Evolutionary conservation across 2,797 vertebrate species (phyloP).

Genomic region (Malacoctenus gilli): DNA sequence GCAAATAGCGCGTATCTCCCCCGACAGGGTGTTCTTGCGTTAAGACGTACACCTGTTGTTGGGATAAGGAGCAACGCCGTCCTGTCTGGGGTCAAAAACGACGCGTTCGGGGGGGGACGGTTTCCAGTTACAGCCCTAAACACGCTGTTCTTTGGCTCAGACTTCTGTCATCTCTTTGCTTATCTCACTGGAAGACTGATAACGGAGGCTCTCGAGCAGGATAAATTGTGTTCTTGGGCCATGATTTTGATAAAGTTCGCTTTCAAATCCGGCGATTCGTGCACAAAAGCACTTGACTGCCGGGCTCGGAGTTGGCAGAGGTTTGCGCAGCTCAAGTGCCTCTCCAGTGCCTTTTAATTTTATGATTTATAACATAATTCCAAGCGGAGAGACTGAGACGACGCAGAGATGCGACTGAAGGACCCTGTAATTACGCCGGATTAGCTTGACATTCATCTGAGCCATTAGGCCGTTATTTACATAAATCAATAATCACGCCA

Average conservation of each 20-base stretch:
- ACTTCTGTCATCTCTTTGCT: too few relatives aligned
- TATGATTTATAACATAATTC: slow-evolving; percentile 15
- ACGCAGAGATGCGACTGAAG: slow-evolving; percentile 12
- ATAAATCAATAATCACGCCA: slow-evolving; percentile 59
- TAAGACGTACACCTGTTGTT: slow-evolving; percentile 59
- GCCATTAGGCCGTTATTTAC: slow-evolving; percentile 47
- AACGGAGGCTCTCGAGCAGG: too few relatives aligned
- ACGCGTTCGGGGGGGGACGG: slow-evolving; percentile 31
- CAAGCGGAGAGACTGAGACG: not conserved
- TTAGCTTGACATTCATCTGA: slow-evolving; percentile 37
- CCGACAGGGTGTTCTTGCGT: slow-evolving; percentile 40
- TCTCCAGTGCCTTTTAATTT: slow-evolving; percentile 17
- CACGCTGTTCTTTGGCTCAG: too few relatives aligned
- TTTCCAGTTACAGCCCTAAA: too few relatives aligned
- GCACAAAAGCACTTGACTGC: slow-evolving; percentile 1
- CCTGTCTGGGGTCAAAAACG: slow-evolving; percentile 10
- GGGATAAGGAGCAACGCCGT: slow-evolving; percentile 16
- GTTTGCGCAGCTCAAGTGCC: slow-evolving; percentile 1
- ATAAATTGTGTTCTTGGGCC: too few relatives aligned
- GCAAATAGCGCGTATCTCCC: not conserved
- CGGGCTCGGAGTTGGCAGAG: not conserved
- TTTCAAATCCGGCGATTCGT: not conserved
- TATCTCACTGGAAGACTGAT: too few relatives aligned
- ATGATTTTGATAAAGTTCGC: too few relatives aligned
- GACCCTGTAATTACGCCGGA: slow-evolving; percentile 27